phyloP scores from a whole-genome alignment of 2,113 vertebrate species.

The Chiloscyllium plagiosum region DNA sequence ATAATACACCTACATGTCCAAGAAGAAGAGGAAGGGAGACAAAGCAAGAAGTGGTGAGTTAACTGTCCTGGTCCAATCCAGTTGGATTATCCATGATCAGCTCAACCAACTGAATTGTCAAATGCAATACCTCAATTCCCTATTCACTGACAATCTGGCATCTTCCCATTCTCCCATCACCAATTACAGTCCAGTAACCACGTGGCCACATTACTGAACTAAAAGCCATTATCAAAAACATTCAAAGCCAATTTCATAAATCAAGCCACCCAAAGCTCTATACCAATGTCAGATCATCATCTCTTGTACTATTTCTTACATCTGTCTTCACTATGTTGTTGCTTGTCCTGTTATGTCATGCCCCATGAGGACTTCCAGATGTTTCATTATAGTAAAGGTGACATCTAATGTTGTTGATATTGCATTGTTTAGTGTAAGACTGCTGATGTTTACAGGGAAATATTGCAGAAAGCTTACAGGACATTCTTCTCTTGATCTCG shows the following conservation, averaged over 20 bases:
- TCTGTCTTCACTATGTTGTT: neutral
- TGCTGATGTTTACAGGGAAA: neutral
- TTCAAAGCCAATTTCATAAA: neutral
- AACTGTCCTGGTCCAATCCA: neutral
- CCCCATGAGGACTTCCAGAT: too few relatives aligned
- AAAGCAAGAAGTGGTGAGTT: neutral
- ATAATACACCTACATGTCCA: too few relatives aligned
- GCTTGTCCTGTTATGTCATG: neutral
- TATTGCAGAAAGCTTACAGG: neutral
- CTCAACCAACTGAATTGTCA: neutral
- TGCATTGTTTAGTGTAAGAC: neutral
- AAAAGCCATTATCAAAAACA: neutral
- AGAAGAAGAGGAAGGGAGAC: neutral
- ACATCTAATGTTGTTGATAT: neutral
- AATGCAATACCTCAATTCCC: neutral
- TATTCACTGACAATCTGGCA: neutral
- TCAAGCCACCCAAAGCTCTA: neutral
- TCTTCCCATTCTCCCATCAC: neutral
- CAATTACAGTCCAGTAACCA: neutral
- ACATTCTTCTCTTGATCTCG: neutral
- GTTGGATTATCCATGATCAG: neutral
- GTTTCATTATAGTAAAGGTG: neutral
- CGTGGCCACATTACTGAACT: neutral
- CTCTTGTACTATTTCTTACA: neutral
- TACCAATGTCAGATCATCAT: neutral